Evolutionary conservation across 92 coral and sea anemone species (phyloP), one percentile per base, ranked within the genome.

Genomic region (Umimayanthus chanpuru): DNA sequence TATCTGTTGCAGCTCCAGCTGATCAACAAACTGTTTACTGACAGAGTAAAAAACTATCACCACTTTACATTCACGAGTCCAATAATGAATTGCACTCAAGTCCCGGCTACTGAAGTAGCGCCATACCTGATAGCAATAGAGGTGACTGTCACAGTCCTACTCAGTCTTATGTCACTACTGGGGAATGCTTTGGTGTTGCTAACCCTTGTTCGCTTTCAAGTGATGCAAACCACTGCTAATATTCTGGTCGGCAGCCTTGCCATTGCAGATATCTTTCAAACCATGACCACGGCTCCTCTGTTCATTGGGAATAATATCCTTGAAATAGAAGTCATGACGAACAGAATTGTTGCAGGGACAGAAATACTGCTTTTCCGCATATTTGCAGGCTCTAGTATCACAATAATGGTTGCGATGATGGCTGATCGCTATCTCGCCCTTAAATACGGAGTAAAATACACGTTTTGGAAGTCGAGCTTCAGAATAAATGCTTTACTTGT

Each of bases 381-480:
- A 16, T 49, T 28, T 47, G 65, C 61, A 5, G 65, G 82, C 56
- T 47, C 20, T 18, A 78, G 82, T 78, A 4, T 47, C 12, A 44
- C 61, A 4, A 14, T 43, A 10, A 78, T 78, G 82, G 29, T 78
- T 11, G 0, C 7, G 39, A 78, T 78, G 82, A 78, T 78, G 82
- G 36, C 38, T 0, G 82, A 78, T 49, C 82, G 82, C 18, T 78
- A n/a, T 39, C 65, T 78, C 21, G 82, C 66, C 66, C 65, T 78
- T 8, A 78, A 78, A 53, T 78, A 78, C 66, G 82, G 82, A 78
- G 49, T 78, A 20, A 78, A n/a, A 78, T 78, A 78, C 82, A 47
- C 82, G 20, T 44, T 44, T 26, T 47, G 66, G 82, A 47, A 78
- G 23, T 78, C 82, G 25, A 78, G 36, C 30, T 47, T 5, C 82